A percentile compares a stretch with the other conserved stretches of the same genome.
Conservation (phyloP, 2,113 vertebrate species). For the Paratilapia polleni region DNA sequence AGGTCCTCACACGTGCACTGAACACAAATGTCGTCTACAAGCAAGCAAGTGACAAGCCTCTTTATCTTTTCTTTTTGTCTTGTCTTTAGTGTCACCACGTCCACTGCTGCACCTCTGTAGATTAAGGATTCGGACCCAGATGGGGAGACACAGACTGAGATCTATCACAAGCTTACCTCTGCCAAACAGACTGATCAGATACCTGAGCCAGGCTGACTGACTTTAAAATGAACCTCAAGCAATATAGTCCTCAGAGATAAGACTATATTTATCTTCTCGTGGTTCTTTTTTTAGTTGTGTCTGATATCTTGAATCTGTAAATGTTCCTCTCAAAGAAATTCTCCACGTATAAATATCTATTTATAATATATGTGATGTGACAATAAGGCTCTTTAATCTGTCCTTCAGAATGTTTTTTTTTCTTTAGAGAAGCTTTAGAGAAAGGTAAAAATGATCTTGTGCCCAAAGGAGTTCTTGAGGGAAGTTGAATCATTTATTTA, state of each 20-base stretch:
- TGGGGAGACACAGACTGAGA: constrained; percentile 84
- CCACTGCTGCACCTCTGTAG: constrained; percentile 91
- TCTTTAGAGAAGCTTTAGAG: constrained; percentile 15
- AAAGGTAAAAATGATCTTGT: constrained; percentile 39
- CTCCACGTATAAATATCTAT: constrained; percentile 59
- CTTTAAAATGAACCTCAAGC: constrained; percentile 35
- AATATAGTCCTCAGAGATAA: constrained; percentile 18
- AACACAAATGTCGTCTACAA: not conserved
- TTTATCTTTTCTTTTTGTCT: constrained; percentile 37
- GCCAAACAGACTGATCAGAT: constrained; percentile 86
- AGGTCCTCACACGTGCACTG: not conserved
- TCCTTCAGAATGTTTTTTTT: constrained; percentile 4
- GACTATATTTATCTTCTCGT: constrained; percentile 49
- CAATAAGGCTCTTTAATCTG: constrained; percentile 40
- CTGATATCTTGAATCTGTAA: constrained; percentile 39
- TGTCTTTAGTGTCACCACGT: constrained; percentile 85
- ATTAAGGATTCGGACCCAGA: constrained; percentile 83
- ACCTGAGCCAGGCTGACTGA: constrained; percentile 74
- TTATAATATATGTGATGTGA: constrained; percentile 56
- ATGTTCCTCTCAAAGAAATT: constrained; percentile 26
- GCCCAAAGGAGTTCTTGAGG: constrained; percentile 51
- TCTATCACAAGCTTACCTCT: constrained; percentile 86
- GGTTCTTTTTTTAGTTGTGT: constrained; percentile 43
- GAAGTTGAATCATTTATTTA: constrained; percentile 72
- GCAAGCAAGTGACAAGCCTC: not conserved